A percentile compares a stretch with the other conserved stretches of the same genome.
Evolutionary conservation across 2,888 invertebrate genomes (phyloP).

Genomic region (Eupithecia tripunctaria): DNA sequence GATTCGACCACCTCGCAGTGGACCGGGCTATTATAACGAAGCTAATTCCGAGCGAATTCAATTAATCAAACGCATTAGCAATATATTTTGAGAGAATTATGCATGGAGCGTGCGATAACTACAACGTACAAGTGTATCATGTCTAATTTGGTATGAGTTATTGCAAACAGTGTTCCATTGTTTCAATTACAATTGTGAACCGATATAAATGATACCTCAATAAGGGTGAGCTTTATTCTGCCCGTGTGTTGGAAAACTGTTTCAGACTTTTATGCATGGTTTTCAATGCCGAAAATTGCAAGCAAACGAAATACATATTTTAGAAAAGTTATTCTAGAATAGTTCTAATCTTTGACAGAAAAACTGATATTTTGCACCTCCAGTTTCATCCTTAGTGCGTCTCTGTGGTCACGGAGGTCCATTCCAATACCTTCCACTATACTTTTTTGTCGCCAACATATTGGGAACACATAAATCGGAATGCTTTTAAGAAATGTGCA

Average conservation of each 20-base stretch:
- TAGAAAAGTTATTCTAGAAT: neutral
- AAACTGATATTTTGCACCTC: neutral
- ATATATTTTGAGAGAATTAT: constrained; percentile 37
- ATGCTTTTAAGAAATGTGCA: constrained; percentile 51
- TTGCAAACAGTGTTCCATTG: constrained; percentile 1
- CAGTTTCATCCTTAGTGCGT: constrained; percentile 19
- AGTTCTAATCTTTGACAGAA: fast-evolving
- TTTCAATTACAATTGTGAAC: neutral
- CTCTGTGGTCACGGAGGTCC: constrained; percentile 47
- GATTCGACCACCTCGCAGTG: constrained; percentile 27
- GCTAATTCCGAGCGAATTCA: constrained; percentile 33
- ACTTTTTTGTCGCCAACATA: constrained; percentile 56
- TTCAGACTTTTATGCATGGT: neutral
- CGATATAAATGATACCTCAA: neutral
- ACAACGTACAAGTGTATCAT: constrained; percentile 18
- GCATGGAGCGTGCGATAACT: constrained; percentile 21
- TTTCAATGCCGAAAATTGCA: neutral
- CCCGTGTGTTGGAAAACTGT: neutral
- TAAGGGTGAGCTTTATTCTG: neutral
- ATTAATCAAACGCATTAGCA: constrained; percentile 36
- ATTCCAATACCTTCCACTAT: constrained; percentile 46
- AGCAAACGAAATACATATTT: neutral
- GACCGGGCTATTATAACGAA: constrained; percentile 25
- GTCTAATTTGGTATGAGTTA: constrained; percentile 18
- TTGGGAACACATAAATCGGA: constrained; percentile 57